phyloP scores from a whole-genome alignment of 2,113 vertebrate species.

The Scolopax mira region DNA sequence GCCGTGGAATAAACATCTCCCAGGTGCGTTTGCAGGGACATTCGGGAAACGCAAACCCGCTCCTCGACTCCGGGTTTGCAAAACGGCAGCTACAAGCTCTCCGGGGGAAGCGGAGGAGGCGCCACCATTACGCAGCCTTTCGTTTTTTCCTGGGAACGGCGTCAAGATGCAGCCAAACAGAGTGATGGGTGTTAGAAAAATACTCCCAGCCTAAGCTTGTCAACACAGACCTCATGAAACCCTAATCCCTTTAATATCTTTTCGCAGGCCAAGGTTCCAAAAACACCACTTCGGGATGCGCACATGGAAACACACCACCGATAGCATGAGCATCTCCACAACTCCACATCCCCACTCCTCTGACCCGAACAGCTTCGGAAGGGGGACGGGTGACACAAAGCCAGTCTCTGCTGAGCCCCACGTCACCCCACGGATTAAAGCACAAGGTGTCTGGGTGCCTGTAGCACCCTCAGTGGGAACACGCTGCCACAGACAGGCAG shows the following conservation, averaged over 20 bases:
- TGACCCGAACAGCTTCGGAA: neutral
- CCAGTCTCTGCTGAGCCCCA: accelerated
- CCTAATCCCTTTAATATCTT: neutral
- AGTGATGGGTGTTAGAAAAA: neutral
- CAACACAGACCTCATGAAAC: neutral
- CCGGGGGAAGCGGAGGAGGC: neutral
- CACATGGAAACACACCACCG: too few relatives aligned
- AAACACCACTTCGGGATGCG: neutral
- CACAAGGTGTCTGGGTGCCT: neutral
- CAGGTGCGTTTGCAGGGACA: neutral
- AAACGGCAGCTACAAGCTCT: neutral
- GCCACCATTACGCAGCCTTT: neutral
- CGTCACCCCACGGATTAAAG: neutral
- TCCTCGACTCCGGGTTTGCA: neutral
- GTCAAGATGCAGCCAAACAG: neutral
- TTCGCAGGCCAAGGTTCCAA: neutral
- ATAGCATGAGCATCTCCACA: too few relatives aligned
- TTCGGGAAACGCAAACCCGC: neutral
- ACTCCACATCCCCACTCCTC: too few relatives aligned
- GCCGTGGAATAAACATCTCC: too few relatives aligned
- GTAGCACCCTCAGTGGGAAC: neutral
- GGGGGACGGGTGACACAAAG: neutral
- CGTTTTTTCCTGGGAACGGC: neutral
- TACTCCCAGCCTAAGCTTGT: neutral
- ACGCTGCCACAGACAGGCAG: neutral